A percentile compares a stretch with the other conserved stretches of the same genome.
phyloP scores from a whole-genome alignment of 2,888 invertebrate species.

The Yponomeuta evonymella region DNA sequence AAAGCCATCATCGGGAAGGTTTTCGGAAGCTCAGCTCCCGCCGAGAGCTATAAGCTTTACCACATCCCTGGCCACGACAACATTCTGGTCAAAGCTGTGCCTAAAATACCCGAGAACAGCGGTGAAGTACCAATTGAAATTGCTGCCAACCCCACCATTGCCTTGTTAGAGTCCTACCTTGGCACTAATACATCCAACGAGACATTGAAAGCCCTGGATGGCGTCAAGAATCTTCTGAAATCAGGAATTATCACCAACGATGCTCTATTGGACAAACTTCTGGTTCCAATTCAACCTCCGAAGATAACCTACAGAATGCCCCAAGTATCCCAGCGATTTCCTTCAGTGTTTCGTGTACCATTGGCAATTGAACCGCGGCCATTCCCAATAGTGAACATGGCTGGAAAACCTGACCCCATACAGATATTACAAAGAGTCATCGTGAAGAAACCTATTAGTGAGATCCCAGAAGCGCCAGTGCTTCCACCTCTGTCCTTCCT shows the following conservation, averaged over 20 bases:
- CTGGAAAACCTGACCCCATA: background rate
- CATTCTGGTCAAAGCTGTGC: constrained; percentile 21
- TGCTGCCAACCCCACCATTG: constrained; percentile 16
- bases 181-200: constrained; percentile 20
- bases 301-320: constrained; percentile 6
- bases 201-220: constrained; percentile 19
- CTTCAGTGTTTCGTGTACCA: background rate
- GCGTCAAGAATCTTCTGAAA: constrained; percentile 19
- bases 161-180: constrained; percentile 21
- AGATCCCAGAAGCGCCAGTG: background rate
- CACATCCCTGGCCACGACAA: constrained; percentile 20
- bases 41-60: constrained; percentile 5
- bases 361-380: background rate
- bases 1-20: background rate
- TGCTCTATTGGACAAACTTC: background rate
- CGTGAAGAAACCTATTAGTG: background rate
- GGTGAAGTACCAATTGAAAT: constrained; percentile 3
- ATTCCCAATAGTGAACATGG: background rate
- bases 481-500: background rate
- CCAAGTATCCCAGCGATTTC: background rate
- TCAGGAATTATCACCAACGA: constrained; percentile 18
- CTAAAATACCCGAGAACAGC: constrained; percentile 1
- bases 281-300: constrained; percentile 7
- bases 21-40: background rate
- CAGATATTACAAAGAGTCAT: background rate